Conservation (phyloP, 2,888 invertebrate species). For the Noctua janthina region DNA sequence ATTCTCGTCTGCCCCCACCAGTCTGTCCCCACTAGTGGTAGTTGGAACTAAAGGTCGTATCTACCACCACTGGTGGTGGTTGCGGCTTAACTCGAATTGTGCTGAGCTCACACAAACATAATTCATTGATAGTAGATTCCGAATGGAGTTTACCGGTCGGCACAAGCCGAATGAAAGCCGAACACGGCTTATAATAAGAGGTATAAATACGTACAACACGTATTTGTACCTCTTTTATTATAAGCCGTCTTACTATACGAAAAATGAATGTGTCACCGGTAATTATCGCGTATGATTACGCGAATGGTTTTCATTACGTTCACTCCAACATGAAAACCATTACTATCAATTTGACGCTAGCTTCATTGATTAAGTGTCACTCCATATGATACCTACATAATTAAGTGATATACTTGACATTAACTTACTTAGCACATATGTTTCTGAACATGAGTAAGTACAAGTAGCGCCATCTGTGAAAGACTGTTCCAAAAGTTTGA, state of each 20-base stretch:
- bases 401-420: constrained; percentile 3
- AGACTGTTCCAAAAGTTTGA: not conserved
- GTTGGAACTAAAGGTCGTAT: not conserved
- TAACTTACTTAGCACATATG: not conserved
- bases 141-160: not conserved
- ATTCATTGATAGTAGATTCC: not conserved
- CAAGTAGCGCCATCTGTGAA: constrained; percentile 31
- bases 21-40: no score
- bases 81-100: not conserved
- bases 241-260: not conserved
- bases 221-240: not conserved
- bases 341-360: not conserved
- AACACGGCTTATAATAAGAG: not conserved
- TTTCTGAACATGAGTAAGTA: not conserved
- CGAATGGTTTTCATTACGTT: not conserved
- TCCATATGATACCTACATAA: not conserved
- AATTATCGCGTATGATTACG: not conserved
- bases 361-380: constrained; percentile 8
- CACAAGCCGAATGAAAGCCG: not conserved
- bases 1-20: no score
- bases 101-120: not conserved
- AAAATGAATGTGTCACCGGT: not conserved
- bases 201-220: no score
- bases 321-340: not conserved
- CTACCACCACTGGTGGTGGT: no score